Conservation (phyloP, 2,113 vertebrate species). For the Burhinus bistriatus region DNA sequence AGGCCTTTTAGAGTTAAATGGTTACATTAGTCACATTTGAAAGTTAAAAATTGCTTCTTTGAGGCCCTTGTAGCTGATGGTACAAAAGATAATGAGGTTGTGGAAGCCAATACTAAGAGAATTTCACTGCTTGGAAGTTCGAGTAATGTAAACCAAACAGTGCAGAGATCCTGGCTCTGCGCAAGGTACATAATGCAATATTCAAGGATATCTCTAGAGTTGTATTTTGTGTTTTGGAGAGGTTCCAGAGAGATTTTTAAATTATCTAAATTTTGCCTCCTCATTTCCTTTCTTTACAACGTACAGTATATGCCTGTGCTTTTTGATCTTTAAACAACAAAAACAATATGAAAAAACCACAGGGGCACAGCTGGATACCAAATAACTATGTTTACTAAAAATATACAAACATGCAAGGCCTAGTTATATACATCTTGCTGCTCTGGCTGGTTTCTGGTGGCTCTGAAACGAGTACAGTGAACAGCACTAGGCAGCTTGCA, state of each 20-base stretch:
- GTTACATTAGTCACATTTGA: slow-evolving; percentile 26
- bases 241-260: slow-evolving; percentile 62
- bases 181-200: slow-evolving; percentile 58
- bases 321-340: slow-evolving; percentile 58
- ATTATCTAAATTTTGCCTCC: slow-evolving; percentile 62
- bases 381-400: slow-evolving; percentile 55
- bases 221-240: slow-evolving; percentile 63
- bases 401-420: slow-evolving; percentile 25
- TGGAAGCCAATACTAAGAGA: slow-evolving; percentile 29
- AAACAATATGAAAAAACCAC: slow-evolving; percentile 42
- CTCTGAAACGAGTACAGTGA: neutral
- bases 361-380: slow-evolving; percentile 45
- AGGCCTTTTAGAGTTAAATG: slow-evolving; percentile 22
- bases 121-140: slow-evolving; percentile 37
- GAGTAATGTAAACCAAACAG: slow-evolving; percentile 61
- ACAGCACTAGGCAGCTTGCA: neutral
- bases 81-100: slow-evolving; percentile 36
- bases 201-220: slow-evolving; percentile 52
- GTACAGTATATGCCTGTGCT: slow-evolving; percentile 22
- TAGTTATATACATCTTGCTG: neutral
- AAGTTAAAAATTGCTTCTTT: slow-evolving; percentile 51
- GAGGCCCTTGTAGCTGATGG: slow-evolving; percentile 24
- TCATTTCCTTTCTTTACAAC: slow-evolving; percentile 68
- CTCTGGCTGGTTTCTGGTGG: slow-evolving; percentile 8
- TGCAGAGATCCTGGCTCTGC: slow-evolving; percentile 47